Evolutionary conservation across 2,888 invertebrate species (phyloP), one percentile per base, ranked within the genome.

Genomic region (Tillus elongatus): DNA sequence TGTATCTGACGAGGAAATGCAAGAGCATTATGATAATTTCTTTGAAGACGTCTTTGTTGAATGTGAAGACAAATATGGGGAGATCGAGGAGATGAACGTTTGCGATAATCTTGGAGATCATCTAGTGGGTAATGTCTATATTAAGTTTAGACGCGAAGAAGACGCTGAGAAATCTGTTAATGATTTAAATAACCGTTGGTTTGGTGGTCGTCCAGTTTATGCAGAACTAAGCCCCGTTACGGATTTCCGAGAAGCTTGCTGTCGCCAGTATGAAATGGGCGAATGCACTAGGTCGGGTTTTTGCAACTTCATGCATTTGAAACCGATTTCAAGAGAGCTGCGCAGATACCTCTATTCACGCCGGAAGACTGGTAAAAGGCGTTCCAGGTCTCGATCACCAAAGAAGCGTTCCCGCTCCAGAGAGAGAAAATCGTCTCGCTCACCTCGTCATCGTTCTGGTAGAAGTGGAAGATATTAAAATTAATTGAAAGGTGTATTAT

Each of bases 21-120:
- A 98, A 66, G 91, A 95, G 67, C 96, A 97, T 72, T 98, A 96
- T 66, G 97, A 98, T 62, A 96, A 97, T 60, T 97, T 98, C 69
- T 98, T 97, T 66, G 97, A 98, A 70, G 97, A 98, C 70, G 95
- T 98, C 2, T 98, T 97, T 71, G 91, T 93, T 1, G 97, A 98
- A 66, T 88, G 96, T 60, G 96, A 97, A 67, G 93, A 95, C 59
- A 96, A 96, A 71, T 98, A 98, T 68, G 98, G 98, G 0, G 96
- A 97, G 69, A 97, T 98, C 56, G 98, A 99, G 67, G 98, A 99
- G 68, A 97, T 98, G 95, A 98, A 98, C 70, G 96, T 99, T 2
- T 99, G 98, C 68, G 98, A 98, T 68, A 99, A 99, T 67, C 77
- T 98, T 42, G 96, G 96, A 2, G 96, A 97, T 64, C 97, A 97